phyloP scores from a whole-genome alignment of 2,113 vertebrate species.

The Pomatostomus ruficeps region DNA sequence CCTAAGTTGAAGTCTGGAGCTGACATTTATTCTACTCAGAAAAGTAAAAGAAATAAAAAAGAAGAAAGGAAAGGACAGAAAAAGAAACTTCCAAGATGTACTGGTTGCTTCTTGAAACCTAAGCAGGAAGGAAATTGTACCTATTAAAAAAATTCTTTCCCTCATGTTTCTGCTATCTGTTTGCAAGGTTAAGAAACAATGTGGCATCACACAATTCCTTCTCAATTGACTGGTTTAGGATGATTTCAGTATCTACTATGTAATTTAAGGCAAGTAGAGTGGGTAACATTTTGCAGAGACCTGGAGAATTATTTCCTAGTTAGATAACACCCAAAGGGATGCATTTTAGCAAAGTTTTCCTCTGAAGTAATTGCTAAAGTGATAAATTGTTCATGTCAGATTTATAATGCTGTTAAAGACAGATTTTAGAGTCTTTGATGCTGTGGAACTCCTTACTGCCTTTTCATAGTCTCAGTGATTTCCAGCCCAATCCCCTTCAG shows the following conservation, averaged over 20 bases:
- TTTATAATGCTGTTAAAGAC: conserved; percentile 41
- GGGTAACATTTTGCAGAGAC: conserved; percentile 8
- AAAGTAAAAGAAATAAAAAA: background rate
- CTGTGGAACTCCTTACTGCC: background rate
- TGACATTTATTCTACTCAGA: background rate
- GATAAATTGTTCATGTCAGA: conserved; percentile 51
- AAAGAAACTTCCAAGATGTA: background rate
- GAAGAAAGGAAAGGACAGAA: background rate
- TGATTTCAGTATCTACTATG: background rate
- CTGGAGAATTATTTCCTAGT: conserved; percentile 30
- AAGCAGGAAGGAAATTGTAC: background rate
- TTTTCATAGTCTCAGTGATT: conserved; percentile 16
- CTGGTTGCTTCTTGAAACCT: background rate
- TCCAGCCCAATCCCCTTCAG: background rate
- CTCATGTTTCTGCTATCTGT: background rate
- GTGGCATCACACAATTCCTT: background rate
- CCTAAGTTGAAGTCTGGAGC: background rate
- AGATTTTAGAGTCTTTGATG: conserved; percentile 36
- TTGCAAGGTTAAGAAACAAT: conserved; percentile 2
- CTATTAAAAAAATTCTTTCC: background rate
- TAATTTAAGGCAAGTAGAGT: background rate
- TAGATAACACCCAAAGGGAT: conserved; percentile 32
- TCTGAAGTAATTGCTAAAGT: conserved; percentile 46
- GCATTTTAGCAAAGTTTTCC: conserved; percentile 28
- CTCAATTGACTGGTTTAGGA: background rate